Conservation (phyloP, 2,888 invertebrate genomes). For the Nesidiocoris tenuis region DNA sequence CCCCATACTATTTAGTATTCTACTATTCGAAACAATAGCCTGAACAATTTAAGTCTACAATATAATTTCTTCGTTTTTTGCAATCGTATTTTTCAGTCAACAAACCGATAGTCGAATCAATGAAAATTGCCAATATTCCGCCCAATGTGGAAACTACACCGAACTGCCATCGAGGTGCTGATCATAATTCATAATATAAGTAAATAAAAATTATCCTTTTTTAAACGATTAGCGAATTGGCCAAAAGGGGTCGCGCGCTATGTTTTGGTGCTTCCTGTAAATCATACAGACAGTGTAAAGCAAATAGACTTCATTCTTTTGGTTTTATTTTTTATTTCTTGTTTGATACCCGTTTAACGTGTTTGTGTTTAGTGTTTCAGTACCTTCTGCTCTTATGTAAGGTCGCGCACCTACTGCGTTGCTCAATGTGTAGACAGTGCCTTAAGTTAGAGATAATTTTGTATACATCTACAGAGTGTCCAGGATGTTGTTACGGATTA, state of each 20-base stretch:
- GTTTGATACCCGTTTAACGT: neutral
- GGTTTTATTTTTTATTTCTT: slow-evolving; percentile 18
- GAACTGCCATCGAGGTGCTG: too few relatives aligned
- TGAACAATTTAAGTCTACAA: too few relatives aligned
- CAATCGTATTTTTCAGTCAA: neutral
- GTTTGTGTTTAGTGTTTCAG: slow-evolving; percentile 32
- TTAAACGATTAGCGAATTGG: neutral
- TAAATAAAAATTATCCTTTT: too few relatives aligned
- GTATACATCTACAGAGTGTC: slow-evolving; percentile 10
- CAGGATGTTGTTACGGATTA: slow-evolving; percentile 15
- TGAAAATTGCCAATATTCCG: too few relatives aligned
- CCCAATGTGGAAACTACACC: too few relatives aligned
- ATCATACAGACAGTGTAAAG: slow-evolving; percentile 19
- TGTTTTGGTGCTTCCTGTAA: slow-evolving; percentile 45
- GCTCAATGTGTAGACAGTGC: slow-evolving; percentile 50
- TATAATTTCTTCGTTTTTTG: neutral
- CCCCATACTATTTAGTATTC: too few relatives aligned
- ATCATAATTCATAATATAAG: too few relatives aligned
- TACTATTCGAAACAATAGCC: too few relatives aligned
- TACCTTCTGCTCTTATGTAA: slow-evolving; percentile 47
- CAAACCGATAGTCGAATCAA: neutral
- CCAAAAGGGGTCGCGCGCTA: neutral
- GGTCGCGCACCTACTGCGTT: slow-evolving; percentile 50
- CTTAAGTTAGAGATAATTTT: slow-evolving; percentile 42
- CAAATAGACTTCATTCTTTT: slow-evolving; percentile 18